Conservation (phyloP, 2,797 vertebrate species). For the Gephyroberyx darwinii region DNA sequence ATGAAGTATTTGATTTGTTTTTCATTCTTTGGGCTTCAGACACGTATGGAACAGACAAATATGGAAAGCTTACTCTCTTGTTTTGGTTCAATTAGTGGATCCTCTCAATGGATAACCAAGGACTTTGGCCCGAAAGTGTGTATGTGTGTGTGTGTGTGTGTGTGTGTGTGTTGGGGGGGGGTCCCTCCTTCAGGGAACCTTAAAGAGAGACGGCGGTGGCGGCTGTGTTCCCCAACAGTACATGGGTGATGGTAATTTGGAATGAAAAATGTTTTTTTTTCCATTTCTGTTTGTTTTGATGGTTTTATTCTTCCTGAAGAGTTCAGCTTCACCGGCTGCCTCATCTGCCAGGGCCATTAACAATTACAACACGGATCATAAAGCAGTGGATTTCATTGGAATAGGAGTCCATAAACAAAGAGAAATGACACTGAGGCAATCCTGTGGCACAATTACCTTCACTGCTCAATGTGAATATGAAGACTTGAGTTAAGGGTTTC, state of each 20-base stretch:
- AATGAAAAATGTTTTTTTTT: conserved; percentile 10
- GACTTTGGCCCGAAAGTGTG: conserved; percentile 69
- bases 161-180: background rate
- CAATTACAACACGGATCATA: conserved; percentile 58
- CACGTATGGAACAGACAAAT: too few relatives aligned
- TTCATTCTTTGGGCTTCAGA: background rate
- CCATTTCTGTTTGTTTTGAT: background rate
- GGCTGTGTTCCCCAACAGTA: background rate
- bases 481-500: background rate
- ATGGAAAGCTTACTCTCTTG: background rate
- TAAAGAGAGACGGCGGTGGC: background rate
- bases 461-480: background rate
- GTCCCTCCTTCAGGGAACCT: too few relatives aligned
- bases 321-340: background rate
- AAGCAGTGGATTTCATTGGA: conserved; percentile 32
- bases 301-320: background rate
- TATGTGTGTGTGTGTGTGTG: background rate
- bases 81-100: conserved; percentile 32
- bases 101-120: conserved; percentile 53
- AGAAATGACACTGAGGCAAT: background rate
- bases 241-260: conserved; percentile 4
- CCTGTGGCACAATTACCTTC: too few relatives aligned
- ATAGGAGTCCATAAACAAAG: conserved; percentile 37
- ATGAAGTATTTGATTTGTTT: background rate
- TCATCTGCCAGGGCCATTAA: conserved; percentile 7